Conservation (phyloP, 2,113 vertebrate species). For the Cheilinus undulatus region DNA sequence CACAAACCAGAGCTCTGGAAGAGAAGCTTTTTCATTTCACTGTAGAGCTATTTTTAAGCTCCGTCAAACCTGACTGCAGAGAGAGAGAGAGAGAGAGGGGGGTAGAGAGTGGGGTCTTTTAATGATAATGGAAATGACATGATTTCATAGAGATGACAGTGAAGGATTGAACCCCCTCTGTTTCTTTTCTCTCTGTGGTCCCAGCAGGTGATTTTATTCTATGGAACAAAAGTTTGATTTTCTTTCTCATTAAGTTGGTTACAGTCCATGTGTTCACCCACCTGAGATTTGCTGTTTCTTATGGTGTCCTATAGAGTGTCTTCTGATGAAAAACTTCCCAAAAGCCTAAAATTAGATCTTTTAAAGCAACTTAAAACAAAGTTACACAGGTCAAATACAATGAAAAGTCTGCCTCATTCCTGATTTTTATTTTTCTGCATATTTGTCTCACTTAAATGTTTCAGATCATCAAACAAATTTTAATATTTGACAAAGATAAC, state of each 20-base stretch:
- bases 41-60: slow-evolving; percentile 56
- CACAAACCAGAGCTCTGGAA: slow-evolving; percentile 42
- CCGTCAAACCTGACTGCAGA: slow-evolving; percentile 36
- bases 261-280: background rate
- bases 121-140: slow-evolving; percentile 12
- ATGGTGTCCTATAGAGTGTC: background rate
- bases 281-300: background rate
- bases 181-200: background rate
- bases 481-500: too few species aligned
- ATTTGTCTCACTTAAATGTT: too few species aligned
- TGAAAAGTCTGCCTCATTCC: too few species aligned
- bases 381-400: too few species aligned
- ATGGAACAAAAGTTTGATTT: background rate
- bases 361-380: too few species aligned
- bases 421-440: too few species aligned
- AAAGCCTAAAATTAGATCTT: too few species aligned
- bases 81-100: slow-evolving; percentile 6
- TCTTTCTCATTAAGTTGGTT: background rate
- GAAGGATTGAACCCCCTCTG: slow-evolving; percentile 2
- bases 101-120: slow-evolving; percentile 10
- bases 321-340: too few species aligned
- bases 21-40: slow-evolving; percentile 48
- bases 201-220: slow-evolving; percentile 16
- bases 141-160: slow-evolving; percentile 24
- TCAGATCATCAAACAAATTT: too few species aligned